These are phyloP conservation scores for Epistrophella euchroma DNA, from an alignment of 2,888 invertebrate genomes.

Conservation along the genomic window DNA sequence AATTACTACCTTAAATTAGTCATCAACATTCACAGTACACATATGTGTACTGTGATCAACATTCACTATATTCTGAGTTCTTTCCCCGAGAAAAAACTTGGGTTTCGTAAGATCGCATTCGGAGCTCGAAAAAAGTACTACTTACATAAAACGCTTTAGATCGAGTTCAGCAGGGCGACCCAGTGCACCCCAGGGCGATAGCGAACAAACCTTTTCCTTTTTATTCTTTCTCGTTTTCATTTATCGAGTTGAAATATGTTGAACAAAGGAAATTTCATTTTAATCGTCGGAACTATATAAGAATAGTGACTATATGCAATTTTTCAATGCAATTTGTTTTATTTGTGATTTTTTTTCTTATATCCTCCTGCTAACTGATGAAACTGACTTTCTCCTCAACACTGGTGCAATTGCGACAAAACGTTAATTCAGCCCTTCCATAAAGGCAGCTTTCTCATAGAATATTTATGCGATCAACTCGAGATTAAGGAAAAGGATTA, in stretches of 20 bases:
- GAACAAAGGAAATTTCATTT: slow-evolving; percentile 50
- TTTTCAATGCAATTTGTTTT: slow-evolving; percentile 46
- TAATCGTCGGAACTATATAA: slow-evolving; percentile 56
- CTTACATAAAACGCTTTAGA: no score
- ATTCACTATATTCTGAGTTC: no score
- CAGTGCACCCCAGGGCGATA: no score
- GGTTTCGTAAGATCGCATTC: no score
- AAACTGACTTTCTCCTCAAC: slow-evolving; percentile 3
- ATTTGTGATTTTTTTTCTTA: slow-evolving; percentile 17
- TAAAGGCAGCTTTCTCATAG: slow-evolving; percentile 94
- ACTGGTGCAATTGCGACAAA: slow-evolving; percentile 50
- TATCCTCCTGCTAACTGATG: slow-evolving; percentile 16
- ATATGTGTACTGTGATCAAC: no score
- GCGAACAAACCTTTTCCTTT: no score
- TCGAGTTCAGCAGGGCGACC: no score
- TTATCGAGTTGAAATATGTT: slow-evolving; percentile 15
- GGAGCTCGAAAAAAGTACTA: no score
- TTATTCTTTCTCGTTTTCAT: slow-evolving; percentile 9
- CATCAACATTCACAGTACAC: no score
- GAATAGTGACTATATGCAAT: slow-evolving; percentile 60
- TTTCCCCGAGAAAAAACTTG: no score
- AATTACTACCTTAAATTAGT: no score
- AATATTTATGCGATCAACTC: slow-evolving; percentile 95
- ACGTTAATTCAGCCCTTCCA: slow-evolving; percentile 88
- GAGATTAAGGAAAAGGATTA: slow-evolving; percentile 97